A percentile compares a stretch with the other conserved stretches of the same genome.
These are phyloP conservation scores for Hafferia zeledoni DNA, from an alignment of 2,797 vertebrate genomes.

Conservation along the genomic window DNA sequence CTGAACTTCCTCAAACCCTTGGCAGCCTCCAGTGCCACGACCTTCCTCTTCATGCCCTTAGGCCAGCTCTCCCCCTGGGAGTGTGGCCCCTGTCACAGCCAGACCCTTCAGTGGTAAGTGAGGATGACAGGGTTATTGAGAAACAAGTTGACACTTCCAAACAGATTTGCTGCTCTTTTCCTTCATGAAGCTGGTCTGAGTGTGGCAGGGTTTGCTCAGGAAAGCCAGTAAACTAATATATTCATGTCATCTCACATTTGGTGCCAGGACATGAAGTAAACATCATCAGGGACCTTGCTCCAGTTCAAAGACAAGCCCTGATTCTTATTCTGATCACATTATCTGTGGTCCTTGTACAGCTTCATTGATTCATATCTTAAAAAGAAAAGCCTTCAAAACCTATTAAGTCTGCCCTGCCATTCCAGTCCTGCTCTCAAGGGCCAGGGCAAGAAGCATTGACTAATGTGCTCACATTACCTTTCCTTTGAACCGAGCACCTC, in stretches of 20 bases:
- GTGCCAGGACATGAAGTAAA: slow-evolving; percentile 62
- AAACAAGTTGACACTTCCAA: slow-evolving; percentile 29
- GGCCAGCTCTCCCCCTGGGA: neutral
- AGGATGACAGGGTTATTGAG: neutral
- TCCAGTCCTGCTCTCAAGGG: slow-evolving; percentile 52
- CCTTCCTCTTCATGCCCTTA: neutral
- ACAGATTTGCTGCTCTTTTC: slow-evolving; percentile 24
- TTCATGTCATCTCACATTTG: slow-evolving; percentile 59
- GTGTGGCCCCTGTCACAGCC: neutral
- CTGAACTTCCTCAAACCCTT: neutral
- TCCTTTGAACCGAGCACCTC: slow-evolving; percentile 40
- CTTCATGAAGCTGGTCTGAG: slow-evolving; percentile 37
- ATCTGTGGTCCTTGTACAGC: slow-evolving; percentile 48
- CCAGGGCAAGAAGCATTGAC: slow-evolving; percentile 55
- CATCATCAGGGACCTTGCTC: slow-evolving; percentile 52
- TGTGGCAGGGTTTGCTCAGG: slow-evolving; percentile 26
- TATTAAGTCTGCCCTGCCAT: slow-evolving; percentile 45
- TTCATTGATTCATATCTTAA: slow-evolving; percentile 68
- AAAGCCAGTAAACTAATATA: slow-evolving; percentile 57
- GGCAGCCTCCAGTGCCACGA: neutral
- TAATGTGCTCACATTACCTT: slow-evolving; percentile 61
- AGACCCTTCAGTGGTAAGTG: neutral
- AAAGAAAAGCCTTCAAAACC: slow-evolving; percentile 68
- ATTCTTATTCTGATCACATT: slow-evolving; percentile 67
- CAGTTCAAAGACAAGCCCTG: slow-evolving; percentile 57